Percentiles rank a stretch among this genome's conserved stretches.
These are phyloP conservation scores for Clarias macrocephalus DNA, from an alignment of 2,113 vertebrate genomes.

Conservation along the genomic window DNA sequence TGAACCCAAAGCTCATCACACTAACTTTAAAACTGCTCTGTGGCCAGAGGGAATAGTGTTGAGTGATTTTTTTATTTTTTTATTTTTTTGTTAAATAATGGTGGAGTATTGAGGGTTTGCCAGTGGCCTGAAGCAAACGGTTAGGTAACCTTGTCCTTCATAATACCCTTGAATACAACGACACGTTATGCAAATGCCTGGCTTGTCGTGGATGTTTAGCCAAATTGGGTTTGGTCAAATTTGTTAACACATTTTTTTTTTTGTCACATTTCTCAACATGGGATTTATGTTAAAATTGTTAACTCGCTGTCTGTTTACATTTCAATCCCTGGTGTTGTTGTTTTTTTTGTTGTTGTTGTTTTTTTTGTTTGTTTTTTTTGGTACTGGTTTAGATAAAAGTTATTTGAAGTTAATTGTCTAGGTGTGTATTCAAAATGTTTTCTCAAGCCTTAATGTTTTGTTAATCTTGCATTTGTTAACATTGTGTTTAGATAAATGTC, in stretches of 20 bases:
- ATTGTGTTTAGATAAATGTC: neutral
- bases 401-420: neutral
- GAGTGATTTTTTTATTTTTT: conserved; percentile 44
- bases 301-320: neutral
- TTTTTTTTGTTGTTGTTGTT: neutral
- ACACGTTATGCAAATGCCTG: neutral
- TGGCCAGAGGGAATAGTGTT: conserved; percentile 38
- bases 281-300: neutral
- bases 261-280: neutral
- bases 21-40: conserved; percentile 37
- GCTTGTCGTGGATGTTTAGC: neutral
- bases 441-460: no score
- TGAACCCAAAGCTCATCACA: conserved; percentile 29
- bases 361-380: neutral
- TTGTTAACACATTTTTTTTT: neutral
- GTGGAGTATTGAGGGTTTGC: conserved; percentile 27
- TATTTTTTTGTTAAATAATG: neutral
- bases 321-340: neutral
- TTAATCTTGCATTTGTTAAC: neutral
- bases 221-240: neutral
- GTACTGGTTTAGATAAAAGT: no score
- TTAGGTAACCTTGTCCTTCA: conserved; percentile 30
- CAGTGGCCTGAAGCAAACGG: conserved; percentile 37
- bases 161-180: neutral
- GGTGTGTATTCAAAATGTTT: neutral